Conservation (phyloP, 1,140 invertebrate species). For the Galleria mellonella region DNA sequence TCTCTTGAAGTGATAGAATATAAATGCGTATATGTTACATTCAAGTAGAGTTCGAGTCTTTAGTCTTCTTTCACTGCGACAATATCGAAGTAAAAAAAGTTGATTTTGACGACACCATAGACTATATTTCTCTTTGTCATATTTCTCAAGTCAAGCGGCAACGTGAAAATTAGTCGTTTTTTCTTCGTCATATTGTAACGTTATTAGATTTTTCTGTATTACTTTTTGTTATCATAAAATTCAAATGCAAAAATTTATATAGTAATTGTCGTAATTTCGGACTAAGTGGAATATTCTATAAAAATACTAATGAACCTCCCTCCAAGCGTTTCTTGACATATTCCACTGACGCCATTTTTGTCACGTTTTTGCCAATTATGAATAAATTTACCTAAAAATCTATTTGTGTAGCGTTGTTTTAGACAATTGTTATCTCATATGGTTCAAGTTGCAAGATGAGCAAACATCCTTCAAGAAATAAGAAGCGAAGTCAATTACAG, state of each 20-base stretch:
- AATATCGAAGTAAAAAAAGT: no score
- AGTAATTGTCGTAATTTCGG: not conserved
- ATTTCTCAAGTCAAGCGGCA: no score
- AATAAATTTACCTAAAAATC: conserved; percentile 39
- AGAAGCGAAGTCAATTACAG: conserved; percentile 24
- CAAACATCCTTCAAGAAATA: conserved; percentile 25
- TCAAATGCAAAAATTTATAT: not conserved
- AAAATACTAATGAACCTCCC: not conserved
- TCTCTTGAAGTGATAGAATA: no score
- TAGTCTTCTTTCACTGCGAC: no score
- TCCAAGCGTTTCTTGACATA: conserved; percentile 12
- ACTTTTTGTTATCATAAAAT: not conserved
- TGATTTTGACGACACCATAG: no score
- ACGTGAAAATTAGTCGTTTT: no score
- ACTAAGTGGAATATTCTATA: no score
- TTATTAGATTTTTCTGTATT: not conserved
- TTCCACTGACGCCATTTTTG: conserved; percentile 55
- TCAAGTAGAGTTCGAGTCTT: no score
- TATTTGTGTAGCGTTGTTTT: conserved; percentile 15
- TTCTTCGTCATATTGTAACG: no score
- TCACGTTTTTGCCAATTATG: conserved; percentile 61
- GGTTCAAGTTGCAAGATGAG: conserved; percentile 29
- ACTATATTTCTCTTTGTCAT: no score
- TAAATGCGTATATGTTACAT: no score
- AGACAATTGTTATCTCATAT: no score